These are phyloP conservation scores for Capitulum mitella DNA, from an alignment of 2,888 invertebrate genomes.

Conservation along the genomic window DNA sequence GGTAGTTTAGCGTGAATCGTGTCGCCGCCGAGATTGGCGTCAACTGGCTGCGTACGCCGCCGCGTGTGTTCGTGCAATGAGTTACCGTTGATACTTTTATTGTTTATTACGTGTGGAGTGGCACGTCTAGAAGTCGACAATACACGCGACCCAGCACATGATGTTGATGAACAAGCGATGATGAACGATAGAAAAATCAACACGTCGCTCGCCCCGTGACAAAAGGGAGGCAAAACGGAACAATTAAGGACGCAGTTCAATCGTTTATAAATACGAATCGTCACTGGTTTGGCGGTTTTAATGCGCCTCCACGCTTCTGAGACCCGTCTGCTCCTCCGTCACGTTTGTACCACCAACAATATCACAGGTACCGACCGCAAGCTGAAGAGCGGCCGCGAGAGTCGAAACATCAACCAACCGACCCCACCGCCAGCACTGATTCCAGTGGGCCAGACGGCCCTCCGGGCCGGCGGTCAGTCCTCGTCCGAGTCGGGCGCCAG, in stretches of 20 bases:
- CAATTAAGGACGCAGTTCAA: too few species aligned
- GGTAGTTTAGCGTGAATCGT: neutral
- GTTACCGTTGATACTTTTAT: neutral
- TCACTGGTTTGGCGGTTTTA: too few species aligned
- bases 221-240: too few species aligned
- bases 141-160: neutral
- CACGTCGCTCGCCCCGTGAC: neutral
- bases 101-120: constrained; percentile 6
- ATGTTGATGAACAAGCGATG: neutral
- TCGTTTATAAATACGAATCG: too few species aligned
- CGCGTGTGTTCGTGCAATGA: neutral
- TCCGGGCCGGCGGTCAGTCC: neutral
- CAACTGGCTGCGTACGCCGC: neutral
- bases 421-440: neutral
- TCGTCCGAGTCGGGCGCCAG: constrained; percentile 21
- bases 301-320: too few species aligned
- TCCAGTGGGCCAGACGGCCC: neutral
- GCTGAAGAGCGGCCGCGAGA: neutral
- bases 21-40: neutral
- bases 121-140: neutral
- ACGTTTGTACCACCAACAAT: too few species aligned
- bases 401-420: neutral
- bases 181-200: neutral
- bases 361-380: neutral
- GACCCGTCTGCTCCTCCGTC: too few species aligned